Evolutionary conservation across 2,888 invertebrate species (phyloP), one percentile per base, ranked within the genome.

Genomic region (Flabesymbios commensalis): DNA sequence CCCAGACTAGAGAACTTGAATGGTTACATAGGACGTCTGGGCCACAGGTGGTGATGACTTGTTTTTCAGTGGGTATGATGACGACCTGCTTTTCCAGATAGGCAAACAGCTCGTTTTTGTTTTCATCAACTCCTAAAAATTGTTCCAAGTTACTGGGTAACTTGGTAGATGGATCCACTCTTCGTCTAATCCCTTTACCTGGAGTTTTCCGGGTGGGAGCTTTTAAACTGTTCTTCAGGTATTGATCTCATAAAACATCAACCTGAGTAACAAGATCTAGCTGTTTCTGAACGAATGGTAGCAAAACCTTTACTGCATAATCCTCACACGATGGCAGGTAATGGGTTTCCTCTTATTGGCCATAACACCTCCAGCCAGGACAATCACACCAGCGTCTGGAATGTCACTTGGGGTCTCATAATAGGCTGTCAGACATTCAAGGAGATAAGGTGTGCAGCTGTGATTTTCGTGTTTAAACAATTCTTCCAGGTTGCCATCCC

Each of bases 221-320:
- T 42, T 65, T 66, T 33, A 65, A 31, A 19, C 57, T 65, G 57
- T 57, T 41, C 14, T 24, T 7, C n/a, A 43, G 28, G 32, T 64
- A 64, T n/a, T 1, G 24, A 32, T 66, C 65, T 61, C 64, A 66
- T 3, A 65, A 48, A 28, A 66, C 45, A 42, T 65, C 65, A n/a
- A 62, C 45, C 14, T 45, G 32, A 17, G 7, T 42, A n/a, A 26
- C 60, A 5, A 36, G 31, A 26, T 19, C 54, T 22, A 33, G 41
- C 28, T 64, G 39, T 24, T 28, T 42, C 7, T 47, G 17, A 19
- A 57, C 26, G 28, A 57, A 57, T 22, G 56, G 57, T 33, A 63
- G 19, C n/a, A 63, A 62, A 24, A 63, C 41, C 28, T n/a, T n/a
- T n/a, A n/a, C n/a, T n/a, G n/a, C n/a, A n/a, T n/a, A n/a, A n/a